Base-by-base conservation (phyloP, 2,797 vertebrate species). In the Lemur catta region DNA sequence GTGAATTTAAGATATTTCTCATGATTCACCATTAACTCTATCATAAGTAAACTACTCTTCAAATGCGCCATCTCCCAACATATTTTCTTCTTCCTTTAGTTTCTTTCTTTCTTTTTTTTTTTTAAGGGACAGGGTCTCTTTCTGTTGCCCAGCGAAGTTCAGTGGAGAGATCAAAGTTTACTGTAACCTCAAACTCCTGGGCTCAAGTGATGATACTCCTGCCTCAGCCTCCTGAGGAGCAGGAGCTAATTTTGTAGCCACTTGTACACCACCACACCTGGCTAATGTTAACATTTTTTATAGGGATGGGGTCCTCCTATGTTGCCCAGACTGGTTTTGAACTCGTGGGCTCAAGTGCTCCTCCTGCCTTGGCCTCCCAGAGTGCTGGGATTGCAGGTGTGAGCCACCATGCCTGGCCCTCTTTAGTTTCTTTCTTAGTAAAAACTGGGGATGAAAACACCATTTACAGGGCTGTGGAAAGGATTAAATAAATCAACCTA, bases 401-500 rank as follows among this genome's bases (percentile, higher is more conserved):
- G 61, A 63, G 61, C 61, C 61, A 63, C 61, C 14, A 17, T 17
- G 30, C 15, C 33, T 8, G 30, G 61, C 30, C 61, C 14, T 3
- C 38, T 78, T n/a, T 20, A 28, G 13, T 14, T 46, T n/a, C 43
- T 20, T 18, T 41, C 65, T 59, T 30, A 2, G 24, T 50, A 26
- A 67, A 46, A 48, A 41, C 0, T 0, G 2, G 43, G 28, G 11
- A 6, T 2, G 20, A 12, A 59, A 41, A 35, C 12, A 17, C 30
- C 69, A 13, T 18, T 7, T 0, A 48, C 4, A 6, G 55, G 35
- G 63, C 9, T 6, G 6, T 0, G 38, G 61, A 0, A 9, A 48
- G 38, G 52, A 10, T 2, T 0, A 8, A 9, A 2, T 2, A 4
- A 15, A 17, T 6, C 0, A 2, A 2, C 4, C 38, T 4, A 0